These are phyloP conservation scores for Orthosia incerta DNA, from an alignment of 2,888 invertebrate species.

Conservation along the genomic window DNA sequence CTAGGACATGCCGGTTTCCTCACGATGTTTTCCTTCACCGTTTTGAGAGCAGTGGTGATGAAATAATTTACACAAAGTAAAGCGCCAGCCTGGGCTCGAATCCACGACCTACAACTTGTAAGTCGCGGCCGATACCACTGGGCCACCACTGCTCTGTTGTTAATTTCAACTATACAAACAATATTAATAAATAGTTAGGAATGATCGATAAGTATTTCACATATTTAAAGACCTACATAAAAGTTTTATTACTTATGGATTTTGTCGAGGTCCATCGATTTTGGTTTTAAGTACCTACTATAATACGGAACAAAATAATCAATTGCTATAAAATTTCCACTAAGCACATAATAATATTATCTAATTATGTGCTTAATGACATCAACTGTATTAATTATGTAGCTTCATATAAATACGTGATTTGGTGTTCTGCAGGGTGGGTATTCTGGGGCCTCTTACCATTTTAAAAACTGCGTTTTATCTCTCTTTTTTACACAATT, in stretches of 20 bases:
- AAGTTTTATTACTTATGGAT: neutral
- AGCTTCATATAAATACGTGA: neutral
- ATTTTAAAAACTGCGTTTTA: neutral
- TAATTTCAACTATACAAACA: no score
- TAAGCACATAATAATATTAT: neutral
- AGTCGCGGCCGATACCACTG: no score
- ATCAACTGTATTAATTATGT: neutral
- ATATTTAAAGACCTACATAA: neutral
- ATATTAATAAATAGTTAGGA: neutral
- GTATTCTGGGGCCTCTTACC: neutral
- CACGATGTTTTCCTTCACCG: no score
- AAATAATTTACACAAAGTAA: no score
- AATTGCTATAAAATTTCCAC: neutral
- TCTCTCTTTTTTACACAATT: neutral
- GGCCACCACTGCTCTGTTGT: no score
- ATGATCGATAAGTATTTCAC: neutral
- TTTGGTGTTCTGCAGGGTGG: slow-evolving; percentile 16
- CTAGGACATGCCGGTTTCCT: no score
- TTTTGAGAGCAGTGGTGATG: no score
- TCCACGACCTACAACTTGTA: no score
- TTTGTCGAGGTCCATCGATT: neutral
- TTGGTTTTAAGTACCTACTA: no score
- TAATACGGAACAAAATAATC: neutral
- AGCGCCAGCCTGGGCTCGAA: no score
- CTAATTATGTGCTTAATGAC: no score